Evolutionary conservation across 2,888 invertebrate species (phyloP).

Genomic region (Neuroscelio doddi): DNA sequence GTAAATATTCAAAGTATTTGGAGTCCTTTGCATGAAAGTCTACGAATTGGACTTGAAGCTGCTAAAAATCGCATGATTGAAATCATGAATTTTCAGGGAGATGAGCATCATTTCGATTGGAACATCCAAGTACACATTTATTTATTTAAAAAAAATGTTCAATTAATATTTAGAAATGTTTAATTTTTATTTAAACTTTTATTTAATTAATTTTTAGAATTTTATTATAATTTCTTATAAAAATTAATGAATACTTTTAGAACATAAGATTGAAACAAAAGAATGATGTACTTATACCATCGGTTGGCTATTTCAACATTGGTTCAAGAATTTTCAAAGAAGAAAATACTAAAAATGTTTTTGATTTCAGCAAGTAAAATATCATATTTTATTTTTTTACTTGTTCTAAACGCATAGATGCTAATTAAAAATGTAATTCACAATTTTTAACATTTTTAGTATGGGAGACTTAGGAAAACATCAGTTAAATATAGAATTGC

Average conservation of each 20-base stretch:
- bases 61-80: conserved; percentile 54
- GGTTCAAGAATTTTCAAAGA: conserved; percentile 61
- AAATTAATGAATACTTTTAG: conserved; percentile 12
- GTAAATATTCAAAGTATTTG: conserved; percentile 66
- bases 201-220: background rate
- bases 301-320: conserved; percentile 63
- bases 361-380: conserved; percentile 59
- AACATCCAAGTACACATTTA: conserved; percentile 39
- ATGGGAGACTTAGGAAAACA: conserved; percentile 61
- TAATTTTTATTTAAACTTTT: too few species aligned
- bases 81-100: conserved; percentile 21
- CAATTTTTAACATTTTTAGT: conserved; percentile 37
- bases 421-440: background rate
- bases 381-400: too few species aligned
- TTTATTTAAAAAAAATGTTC: background rate
- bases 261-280: conserved; percentile 11
- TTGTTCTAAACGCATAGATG: too few species aligned
- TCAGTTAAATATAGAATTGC: conserved; percentile 60
- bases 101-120: conserved; percentile 52
- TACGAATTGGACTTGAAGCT: conserved; percentile 57
- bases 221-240: too few species aligned
- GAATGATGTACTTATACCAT: conserved; percentile 56
- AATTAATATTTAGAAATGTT: too few species aligned
- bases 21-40: conserved; percentile 60
- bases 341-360: conserved; percentile 59